phyloP scores from a whole-genome alignment of 2,888 invertebrate genomes.

The Gerris lacustris region DNA sequence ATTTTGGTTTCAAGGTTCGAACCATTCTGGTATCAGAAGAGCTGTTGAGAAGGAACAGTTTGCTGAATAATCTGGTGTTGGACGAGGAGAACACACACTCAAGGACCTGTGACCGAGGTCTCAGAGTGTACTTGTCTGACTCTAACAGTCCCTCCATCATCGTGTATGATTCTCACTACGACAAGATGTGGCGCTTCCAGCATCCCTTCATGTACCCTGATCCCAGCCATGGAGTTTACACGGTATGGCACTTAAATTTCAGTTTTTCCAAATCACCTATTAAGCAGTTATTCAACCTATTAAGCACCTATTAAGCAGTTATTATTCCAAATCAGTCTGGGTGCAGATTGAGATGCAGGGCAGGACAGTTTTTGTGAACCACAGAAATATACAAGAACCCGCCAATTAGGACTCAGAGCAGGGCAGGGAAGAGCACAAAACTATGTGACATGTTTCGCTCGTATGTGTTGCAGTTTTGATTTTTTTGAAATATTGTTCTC shows the following conservation, averaged over 20 bases:
- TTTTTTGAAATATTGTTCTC: too few species aligned
- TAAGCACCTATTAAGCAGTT: too few species aligned
- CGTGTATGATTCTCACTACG: constrained; percentile 55
- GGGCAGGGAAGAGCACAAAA: too few species aligned
- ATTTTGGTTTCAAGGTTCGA: constrained; percentile 31
- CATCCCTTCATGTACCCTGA: constrained; percentile 75
- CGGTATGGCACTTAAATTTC: constrained; percentile 32
- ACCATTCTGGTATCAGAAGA: constrained; percentile 55
- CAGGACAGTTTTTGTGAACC: too few species aligned
- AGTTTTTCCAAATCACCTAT: background rate
- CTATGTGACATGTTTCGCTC: too few species aligned
- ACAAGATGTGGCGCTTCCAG: constrained; percentile 62
- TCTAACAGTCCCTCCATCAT: constrained; percentile 56
- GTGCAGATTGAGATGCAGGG: too few species aligned
- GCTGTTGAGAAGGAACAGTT: constrained; percentile 56
- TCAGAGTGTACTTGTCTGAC: constrained; percentile 39
- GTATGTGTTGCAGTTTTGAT: too few species aligned
- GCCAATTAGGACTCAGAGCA: too few species aligned
- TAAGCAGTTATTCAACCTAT: too few species aligned
- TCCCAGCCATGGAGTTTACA: constrained; percentile 60
- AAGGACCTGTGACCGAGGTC: constrained; percentile 46
- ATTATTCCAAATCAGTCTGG: too few species aligned
- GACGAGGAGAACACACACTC: constrained; percentile 46
- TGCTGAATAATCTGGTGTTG: constrained; percentile 63
- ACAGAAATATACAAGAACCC: too few species aligned